Evolutionary conservation across 2,113 vertebrate species (phyloP), one percentile per base, ranked within the genome.

Genomic region (Halichoerus grypus): DNA sequence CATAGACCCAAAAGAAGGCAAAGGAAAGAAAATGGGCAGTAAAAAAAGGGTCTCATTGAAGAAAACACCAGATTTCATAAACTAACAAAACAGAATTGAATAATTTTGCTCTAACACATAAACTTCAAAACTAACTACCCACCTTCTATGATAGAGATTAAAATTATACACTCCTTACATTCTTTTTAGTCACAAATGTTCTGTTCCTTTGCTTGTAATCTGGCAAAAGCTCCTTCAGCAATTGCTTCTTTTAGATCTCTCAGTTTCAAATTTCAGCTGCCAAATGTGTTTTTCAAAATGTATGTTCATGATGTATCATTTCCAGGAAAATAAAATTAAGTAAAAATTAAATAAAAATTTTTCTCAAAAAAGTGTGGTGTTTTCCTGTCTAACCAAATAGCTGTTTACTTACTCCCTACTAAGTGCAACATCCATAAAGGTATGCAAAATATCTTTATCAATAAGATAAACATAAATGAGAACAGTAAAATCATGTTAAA

Each of bases 291-390:
- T 93, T 90, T 79, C 85, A 82, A 51, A 93, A 39, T 69, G 33
- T 71, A 53, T 84, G 8, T 84, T 51, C 33, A 39, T 61, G 12
- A 69, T 51, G 2, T 16, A 49, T 84, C 26, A 76, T 46, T 77
- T 24, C 59, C 24, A 77, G 33, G 26, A 67, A 89, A 93, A 84
- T 31, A 83, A 6, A 83, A 69, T 42, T 79, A 76, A 76, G 22
- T 7, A 74, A 74, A 74, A 74, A 74, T 74, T 74, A 93, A 93
- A 93, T 93, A 51, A 84, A 95, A 63, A 5, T n/a, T 92, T 79
- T 91, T 72, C n/a, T 31, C 65, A 63, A 49, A 12, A 22, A 82
- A 69, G 24, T 84, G 33, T 77, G 13, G 10, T 24, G 57, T 74
- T 55, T 87, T n/a, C 19, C 46, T 92, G 5, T 46, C 69, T 88